Base-by-base conservation (phyloP, 1,140 invertebrate genomes). In the Diorhabda elongata region DNA sequence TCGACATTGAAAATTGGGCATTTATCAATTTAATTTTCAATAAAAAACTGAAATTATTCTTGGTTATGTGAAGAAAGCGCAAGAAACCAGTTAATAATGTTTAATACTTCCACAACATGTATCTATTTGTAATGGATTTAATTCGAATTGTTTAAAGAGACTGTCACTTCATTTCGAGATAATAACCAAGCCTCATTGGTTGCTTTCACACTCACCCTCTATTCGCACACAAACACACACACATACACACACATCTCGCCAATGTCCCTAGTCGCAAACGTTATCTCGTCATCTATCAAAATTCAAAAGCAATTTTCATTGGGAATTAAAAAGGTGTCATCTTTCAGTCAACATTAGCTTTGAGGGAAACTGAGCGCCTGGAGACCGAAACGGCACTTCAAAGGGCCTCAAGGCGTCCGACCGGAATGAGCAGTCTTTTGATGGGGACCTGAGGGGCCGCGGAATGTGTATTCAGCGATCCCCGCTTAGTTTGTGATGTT, bases 271-370 rank as follows among this genome's bases (percentile, higher is more conserved):
- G 42, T 26, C 65, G 42, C 57, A 59, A 26, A 60, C 71, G 73
- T 73, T 74, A 74, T 73, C 71, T 73, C 73, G 68, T 64, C 73
- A 74, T 74, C 67, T 73, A 76, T 74, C 72, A 75, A 75, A 76
- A 71, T 76, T 76, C 72, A 70, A 73, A 76, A 75, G 71, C 72
- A 75, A 77, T 75, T 77, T 77, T 75, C 75, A 77, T 74, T 75
- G 74, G 74, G 75, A 77, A 77, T 77, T 75, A 77, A 77, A 74
- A 73, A 77, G 73, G 75, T 77, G 75, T 77, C 75, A 75, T 75
- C 75, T 75, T 77, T 77, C 75, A 75, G 75, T 74, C 73, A 74
- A 73, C 65, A 47, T 45, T 56, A 47, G 58, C 58, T 67, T 67
- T 65, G 64, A 58, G 52, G 42, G 47, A 42, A 59, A 9, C 65